Evolutionary conservation across 2,113 vertebrate genomes (phyloP), one percentile per base, ranked within the genome.

Genomic region (rabbit (Oryctolagus cuniculus)): DNA sequence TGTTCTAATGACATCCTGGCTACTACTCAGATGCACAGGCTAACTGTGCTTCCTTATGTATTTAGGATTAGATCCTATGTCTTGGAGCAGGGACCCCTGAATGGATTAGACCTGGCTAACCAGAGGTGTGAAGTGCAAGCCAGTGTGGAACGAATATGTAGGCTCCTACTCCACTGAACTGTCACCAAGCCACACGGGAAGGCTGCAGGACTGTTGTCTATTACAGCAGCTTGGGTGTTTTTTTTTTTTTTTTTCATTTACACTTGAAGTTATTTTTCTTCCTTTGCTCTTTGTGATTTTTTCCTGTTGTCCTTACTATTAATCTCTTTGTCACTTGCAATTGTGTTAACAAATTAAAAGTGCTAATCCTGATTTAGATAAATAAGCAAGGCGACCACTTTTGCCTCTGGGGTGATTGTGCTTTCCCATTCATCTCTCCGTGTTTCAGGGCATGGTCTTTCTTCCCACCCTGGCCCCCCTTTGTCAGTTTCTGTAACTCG

Each of bases 321-420:
- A 22, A 44, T 25, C 36, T 88, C 67, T 90, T 85, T 36, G 21
- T 90, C 78, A 24, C 10, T 80, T 95, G 49, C 79, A 67, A 77
- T 73, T 53, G 1, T 64, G 22, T 53, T 66, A 92, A 34, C 69
- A 75, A 29, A 79, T 83, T 27, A 21, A 17, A 78, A 74, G 29
- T 24, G 12, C 55, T 58, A 80, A 80, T 70, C 31, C 75, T 22
- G 10, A 75, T n/a, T 95, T 89, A 87, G 53, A 61, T 61, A 58
- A 34, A 81, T 63, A 44, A 49, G 73, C 87, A 79, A 29, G 31
- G 44, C 49, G 72, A 36, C 29, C 2, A 6, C 1, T 9, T 84
- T 81, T 72, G 16, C n/a, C 69, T 2, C 13, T 3, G 4, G 21
- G 21, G 9, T 64, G 4, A 36, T 34, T 11, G 29, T 22, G 61